These are phyloP conservation scores for Noctua comes DNA, from an alignment of 2,888 invertebrate species.

Conservation along the genomic window DNA sequence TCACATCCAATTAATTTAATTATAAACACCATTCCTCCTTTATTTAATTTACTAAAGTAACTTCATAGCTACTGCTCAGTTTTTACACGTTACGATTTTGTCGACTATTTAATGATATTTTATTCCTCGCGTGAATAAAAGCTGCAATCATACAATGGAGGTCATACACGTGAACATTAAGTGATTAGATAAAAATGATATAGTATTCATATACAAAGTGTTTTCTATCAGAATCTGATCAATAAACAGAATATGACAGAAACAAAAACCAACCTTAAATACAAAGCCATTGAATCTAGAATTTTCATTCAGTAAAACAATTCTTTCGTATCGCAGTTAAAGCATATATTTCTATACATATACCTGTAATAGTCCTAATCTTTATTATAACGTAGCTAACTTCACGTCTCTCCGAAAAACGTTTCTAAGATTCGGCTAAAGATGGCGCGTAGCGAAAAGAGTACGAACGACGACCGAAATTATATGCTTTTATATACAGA, in stretches of 20 bases:
- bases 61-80: not conserved
- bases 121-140: conserved; percentile 36
- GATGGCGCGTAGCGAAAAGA: conserved; percentile 61
- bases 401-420: conserved; percentile 58
- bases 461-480: conserved; percentile 26
- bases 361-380: conserved; percentile 49
- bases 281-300: not conserved
- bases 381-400: conserved; percentile 52
- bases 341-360: conserved; percentile 12
- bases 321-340: not conserved
- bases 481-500: conserved; percentile 16
- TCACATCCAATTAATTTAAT: conserved; percentile 53
- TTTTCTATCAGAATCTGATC: conserved; percentile 39
- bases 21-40: conserved; percentile 34
- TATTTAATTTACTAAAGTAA: conserved; percentile 15
- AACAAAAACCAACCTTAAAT: not conserved
- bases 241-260: conserved; percentile 27
- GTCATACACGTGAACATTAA: conserved; percentile 26
- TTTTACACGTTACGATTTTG: not conserved
- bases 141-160: conserved; percentile 36
- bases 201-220: conserved; percentile 17
- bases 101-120: conserved; percentile 13
- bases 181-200: conserved; percentile 42
- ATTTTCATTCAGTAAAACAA: conserved; percentile 3
- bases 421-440: conserved; percentile 58